Conservation (phyloP, 2,797 vertebrate species). For the Threskiornis aethiopicus region DNA sequence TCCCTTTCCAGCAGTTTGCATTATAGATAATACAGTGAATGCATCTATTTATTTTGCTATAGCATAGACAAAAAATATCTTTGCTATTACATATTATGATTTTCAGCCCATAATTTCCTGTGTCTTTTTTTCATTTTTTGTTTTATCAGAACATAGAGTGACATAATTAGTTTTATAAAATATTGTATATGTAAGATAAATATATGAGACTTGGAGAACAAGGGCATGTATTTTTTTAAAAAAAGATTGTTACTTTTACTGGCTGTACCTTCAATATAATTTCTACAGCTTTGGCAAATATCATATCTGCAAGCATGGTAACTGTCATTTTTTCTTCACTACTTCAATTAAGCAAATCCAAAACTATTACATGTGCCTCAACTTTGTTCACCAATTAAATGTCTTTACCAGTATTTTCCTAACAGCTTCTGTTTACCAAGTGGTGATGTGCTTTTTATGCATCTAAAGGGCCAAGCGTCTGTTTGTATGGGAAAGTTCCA, state of each 20-base stretch:
- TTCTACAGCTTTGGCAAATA: not conserved
- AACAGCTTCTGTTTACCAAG: not conserved
- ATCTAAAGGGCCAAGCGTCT: slow-evolving; percentile 12
- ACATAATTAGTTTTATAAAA: not conserved
- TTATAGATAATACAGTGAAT: not conserved
- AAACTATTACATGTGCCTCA: not conserved
- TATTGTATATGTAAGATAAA: not conserved
- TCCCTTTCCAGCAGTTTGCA: not conserved
- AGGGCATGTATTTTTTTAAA: not conserved
- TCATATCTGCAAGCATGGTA: not conserved
- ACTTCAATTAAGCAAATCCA: not conserved
- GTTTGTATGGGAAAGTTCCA: slow-evolving; percentile 47
- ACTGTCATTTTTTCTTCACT: not conserved
- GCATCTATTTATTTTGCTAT: not conserved
- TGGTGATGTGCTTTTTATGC: not conserved
- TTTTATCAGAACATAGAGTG: not conserved
- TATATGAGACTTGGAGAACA: not conserved
- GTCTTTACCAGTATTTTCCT: not conserved
- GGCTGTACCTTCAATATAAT: not conserved
- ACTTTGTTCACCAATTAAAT: slow-evolving; percentile 4
- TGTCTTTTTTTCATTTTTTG: not conserved
- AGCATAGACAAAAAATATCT: not conserved
- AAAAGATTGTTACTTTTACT: not conserved
- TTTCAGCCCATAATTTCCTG: not conserved
- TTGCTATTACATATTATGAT: not conserved